Conservation (phyloP, 2,888 invertebrate genomes). For the Lymantria monacha region DNA sequence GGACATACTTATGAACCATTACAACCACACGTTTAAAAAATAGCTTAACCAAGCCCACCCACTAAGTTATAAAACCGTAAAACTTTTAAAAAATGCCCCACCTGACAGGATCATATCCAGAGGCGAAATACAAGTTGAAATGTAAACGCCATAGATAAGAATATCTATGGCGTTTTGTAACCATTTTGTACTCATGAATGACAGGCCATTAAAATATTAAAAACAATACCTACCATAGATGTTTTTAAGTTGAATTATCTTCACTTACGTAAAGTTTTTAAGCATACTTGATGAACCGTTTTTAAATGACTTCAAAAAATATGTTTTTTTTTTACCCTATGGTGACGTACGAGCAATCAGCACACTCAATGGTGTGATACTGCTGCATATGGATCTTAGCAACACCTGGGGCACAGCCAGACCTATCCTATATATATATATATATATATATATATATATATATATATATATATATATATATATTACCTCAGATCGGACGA, state of each 20-base stretch:
- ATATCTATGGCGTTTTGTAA: constrained; percentile 15
- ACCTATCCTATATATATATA: too few relatives aligned
- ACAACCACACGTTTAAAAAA: not conserved
- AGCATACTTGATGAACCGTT: too few relatives aligned
- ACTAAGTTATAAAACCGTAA: constrained; percentile 4
- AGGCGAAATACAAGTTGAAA: constrained; percentile 17
- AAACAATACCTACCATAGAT: constrained; percentile 35
- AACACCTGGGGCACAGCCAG: too few relatives aligned
- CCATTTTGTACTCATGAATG: constrained; percentile 35
- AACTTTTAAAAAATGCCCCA: constrained; percentile 11
- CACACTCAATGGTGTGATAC: too few relatives aligned
- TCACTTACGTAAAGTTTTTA: too few relatives aligned
- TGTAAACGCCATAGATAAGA: constrained; percentile 22
- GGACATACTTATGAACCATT: not conserved
- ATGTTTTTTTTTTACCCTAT: too few relatives aligned
- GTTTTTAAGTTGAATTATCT: not conserved
- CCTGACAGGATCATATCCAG: constrained; percentile 12
- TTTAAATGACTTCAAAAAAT: too few relatives aligned
- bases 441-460: too few relatives aligned
- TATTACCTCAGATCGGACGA: too few relatives aligned
- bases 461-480: too few relatives aligned
- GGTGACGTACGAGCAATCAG: too few relatives aligned
- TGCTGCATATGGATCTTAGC: too few relatives aligned
- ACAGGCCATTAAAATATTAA: constrained; percentile 46
- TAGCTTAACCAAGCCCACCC: constrained; percentile 15